Evolutionary conservation across 2,113 vertebrate genomes (phyloP), one percentile per base, ranked within the genome.

Genomic region (Beaufortia kweichowensis): DNA sequence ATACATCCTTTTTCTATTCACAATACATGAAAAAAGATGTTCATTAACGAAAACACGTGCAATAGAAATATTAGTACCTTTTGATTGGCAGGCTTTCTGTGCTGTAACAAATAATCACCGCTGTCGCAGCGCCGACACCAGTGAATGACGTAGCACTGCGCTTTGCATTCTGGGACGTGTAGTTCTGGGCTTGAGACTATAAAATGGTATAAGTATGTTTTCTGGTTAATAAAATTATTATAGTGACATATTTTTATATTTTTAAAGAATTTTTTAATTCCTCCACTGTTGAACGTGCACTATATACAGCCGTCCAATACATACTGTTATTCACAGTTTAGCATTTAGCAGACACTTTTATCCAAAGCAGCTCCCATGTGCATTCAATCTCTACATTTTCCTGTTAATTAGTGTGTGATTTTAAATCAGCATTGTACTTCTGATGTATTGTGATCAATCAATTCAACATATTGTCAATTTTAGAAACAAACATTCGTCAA

Each of bases 121-220:
- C 53, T 46, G 46, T 23, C 8, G 24, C 76, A 6, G 14, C n/a
- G 62, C n/a, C n/a, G 79, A 31, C 76, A 69, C 82, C 61, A 21
- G 39, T 3, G 65, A 79, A 76, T 10, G 3, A 80, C 84, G 82
- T 89, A 87, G 87, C 9, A 12, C 1, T 4, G 0, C 14, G 19
- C 6, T 1, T n/a, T 70, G 83, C 63, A 61, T 17, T 14, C 1
- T 82, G 85, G 89, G 88, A 87, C 19, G 75, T 86, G 86, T 84
- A 88, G 88, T 89, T 55, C 9, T 26, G 43, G 3, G 11, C 1
- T 19, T 28, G 0, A 17, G 7, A 50, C 24, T 35, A 41, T 26
- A 66, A 43, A 19, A 48, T 48, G 4, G 2, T 2, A 17, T 5
- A 9, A 26, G 4, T 14, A 61, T 21, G n/a, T 61, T 12, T 35